These are phyloP conservation scores for Pyrrhia umbra DNA, from an alignment of 2,888 invertebrate genomes.

Conservation along the genomic window DNA sequence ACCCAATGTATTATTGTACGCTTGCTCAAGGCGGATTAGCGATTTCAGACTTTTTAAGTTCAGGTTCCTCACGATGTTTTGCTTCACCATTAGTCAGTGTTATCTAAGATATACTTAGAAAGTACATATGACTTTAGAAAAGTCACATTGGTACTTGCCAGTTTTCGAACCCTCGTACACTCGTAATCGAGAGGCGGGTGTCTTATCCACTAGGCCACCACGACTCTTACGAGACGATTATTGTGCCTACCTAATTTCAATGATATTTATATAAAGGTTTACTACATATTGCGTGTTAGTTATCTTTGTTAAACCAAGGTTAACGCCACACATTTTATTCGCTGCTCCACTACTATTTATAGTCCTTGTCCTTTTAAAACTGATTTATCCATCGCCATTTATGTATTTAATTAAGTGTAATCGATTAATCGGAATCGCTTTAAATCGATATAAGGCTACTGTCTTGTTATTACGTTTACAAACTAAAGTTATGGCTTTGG, in stretches of 20 bases:
- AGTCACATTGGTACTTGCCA: too few relatives aligned
- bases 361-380: slow-evolving; percentile 53
- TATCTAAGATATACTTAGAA: too few relatives aligned
- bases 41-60: too few relatives aligned
- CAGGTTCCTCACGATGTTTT: too few relatives aligned
- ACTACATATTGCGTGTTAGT: slow-evolving; percentile 34
- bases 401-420: slow-evolving; percentile 53
- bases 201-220: too few relatives aligned
- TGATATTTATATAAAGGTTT: slow-evolving; percentile 43
- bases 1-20: too few relatives aligned
- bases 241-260: slow-evolving; percentile 3
- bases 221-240: too few relatives aligned
- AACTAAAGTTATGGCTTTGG: slow-evolving; percentile 11
- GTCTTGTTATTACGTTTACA: slow-evolving; percentile 13
- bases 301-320: slow-evolving; percentile 54
- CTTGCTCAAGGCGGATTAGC: too few relatives aligned
- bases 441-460: slow-evolving; percentile 30
- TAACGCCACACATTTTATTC: slow-evolving; percentile 37
- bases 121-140: too few relatives aligned
- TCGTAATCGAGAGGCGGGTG: too few relatives aligned
- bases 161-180: too few relatives aligned
- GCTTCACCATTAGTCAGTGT: too few relatives aligned
- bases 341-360: slow-evolving; percentile 38
- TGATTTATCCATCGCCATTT: slow-evolving; percentile 54
- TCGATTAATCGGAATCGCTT: slow-evolving; percentile 43